Evolutionary conservation across 1,140 invertebrate species (phyloP).

Genomic region (Elymnias hypermnestra): DNA sequence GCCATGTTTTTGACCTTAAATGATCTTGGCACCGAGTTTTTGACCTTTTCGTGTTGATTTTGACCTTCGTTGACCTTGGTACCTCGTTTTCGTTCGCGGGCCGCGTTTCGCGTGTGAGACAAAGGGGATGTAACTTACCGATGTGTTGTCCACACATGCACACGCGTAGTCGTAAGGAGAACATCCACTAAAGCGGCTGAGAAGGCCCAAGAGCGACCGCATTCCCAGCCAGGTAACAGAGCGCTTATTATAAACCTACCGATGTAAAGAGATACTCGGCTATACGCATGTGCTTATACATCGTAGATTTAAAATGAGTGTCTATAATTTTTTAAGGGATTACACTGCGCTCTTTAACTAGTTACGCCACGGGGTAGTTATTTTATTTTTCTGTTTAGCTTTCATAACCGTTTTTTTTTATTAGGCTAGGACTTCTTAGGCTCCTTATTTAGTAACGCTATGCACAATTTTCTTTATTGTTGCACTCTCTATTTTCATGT

Average conservation of each 20-base stretch:
- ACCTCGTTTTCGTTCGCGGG: slow-evolving; percentile 36
- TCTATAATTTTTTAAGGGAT: slow-evolving; percentile 42
- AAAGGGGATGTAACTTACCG: slow-evolving; percentile 59
- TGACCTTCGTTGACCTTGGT: not conserved
- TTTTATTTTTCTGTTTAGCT: slow-evolving; percentile 34
- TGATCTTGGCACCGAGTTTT: no score
- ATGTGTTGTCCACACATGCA: slow-evolving; percentile 75
- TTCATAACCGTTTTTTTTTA: slow-evolving; percentile 24
- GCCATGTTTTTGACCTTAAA: no score
- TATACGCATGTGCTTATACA: slow-evolving; percentile 55
- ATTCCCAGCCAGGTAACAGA: slow-evolving; percentile 76
- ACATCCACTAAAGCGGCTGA: slow-evolving; percentile 76
- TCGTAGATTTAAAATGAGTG: slow-evolving; percentile 42
- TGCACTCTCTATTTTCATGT: slow-evolving; percentile 35
- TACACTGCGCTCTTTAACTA: slow-evolving; percentile 54
- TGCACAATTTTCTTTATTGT: slow-evolving; percentile 49
- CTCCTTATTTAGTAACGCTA: slow-evolving; percentile 40
- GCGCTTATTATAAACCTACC: slow-evolving; percentile 58
- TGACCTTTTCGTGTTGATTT: no score
- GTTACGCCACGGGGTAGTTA: slow-evolving; percentile 37
- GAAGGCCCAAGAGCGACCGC: slow-evolving; percentile 76
- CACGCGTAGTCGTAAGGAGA: slow-evolving; percentile 76
- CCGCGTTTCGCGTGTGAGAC: slow-evolving; percentile 39
- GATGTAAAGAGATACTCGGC: slow-evolving; percentile 45
- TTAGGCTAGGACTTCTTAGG: slow-evolving; percentile 32